Evolutionary conservation across 23 tunicate genomes (phyloP).

Genomic region (Oikopleura dioica): DNA sequence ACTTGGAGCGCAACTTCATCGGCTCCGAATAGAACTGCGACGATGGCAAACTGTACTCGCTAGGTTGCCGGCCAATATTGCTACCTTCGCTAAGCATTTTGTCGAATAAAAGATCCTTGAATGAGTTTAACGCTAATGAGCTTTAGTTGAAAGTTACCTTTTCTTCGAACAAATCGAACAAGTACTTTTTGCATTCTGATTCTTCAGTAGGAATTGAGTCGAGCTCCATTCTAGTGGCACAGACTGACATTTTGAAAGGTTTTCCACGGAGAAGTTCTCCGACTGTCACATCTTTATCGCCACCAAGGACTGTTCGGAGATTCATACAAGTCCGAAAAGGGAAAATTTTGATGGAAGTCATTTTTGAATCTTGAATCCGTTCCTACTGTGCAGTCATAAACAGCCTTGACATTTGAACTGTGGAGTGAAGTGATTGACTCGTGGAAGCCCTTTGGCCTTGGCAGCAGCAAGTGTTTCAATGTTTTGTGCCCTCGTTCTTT

Average conservation of each 20-base stretch:
- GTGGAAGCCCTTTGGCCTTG: background rate
- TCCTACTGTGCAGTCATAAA: background rate
- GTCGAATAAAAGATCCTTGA: too few species aligned
- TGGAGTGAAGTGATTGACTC: background rate
- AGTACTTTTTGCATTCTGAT: background rate
- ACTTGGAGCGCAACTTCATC: too few species aligned
- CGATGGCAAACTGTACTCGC: too few species aligned
- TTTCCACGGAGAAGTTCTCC: background rate
- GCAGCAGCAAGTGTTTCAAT: background rate
- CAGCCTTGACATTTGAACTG: conserved; percentile 11
- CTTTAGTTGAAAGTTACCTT: conserved; percentile 4
- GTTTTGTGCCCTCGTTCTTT: background rate
- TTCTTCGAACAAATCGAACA: background rate
- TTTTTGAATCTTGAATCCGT: too few species aligned
- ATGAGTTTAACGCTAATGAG: too few species aligned
- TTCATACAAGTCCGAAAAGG: too few species aligned
- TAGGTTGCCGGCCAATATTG: too few species aligned
- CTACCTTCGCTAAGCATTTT: too few species aligned
- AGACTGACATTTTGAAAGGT: background rate
- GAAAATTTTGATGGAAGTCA: too few species aligned
- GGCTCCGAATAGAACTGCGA: too few species aligned
- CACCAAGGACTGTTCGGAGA: too few species aligned
- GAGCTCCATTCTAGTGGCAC: background rate
- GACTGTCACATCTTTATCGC: background rate
- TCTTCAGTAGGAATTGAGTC: conserved; percentile 2